These are phyloP conservation scores for Antheraea yamamai DNA, from an alignment of 2,888 invertebrate genomes.

Conservation along the genomic window DNA sequence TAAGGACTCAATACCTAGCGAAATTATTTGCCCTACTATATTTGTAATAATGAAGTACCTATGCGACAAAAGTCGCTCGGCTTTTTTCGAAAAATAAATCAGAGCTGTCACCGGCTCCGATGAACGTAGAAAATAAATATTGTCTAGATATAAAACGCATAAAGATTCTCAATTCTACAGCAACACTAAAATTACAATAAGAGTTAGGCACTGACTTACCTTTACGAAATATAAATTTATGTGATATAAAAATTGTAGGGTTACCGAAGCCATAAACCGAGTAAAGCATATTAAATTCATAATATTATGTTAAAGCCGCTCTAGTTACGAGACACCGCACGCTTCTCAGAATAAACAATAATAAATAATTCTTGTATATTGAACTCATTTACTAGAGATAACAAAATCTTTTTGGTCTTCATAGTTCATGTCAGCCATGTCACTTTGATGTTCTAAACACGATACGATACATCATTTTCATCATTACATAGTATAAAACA, in stretches of 20 bases:
- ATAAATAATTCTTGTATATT: neutral
- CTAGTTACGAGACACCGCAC: neutral
- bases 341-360: neutral
- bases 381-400: neutral
- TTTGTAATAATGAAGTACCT: no score
- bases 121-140: neutral
- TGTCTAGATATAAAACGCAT: neutral
- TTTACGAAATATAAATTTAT: neutral
- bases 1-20: no score
- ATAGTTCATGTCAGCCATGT: neutral
- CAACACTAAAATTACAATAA: neutral
- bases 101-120: no score
- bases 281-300: neutral
- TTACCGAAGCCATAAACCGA: neutral
- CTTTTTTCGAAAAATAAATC: no score
- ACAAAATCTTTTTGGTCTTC: neutral
- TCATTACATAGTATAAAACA: no score
- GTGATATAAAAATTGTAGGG: neutral
- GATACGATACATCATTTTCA: no score
- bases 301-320: neutral
- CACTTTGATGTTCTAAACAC: no score
- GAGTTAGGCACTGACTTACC: neutral
- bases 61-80: no score
- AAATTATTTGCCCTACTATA: no score
- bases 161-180: neutral